phyloP scores from a whole-genome alignment of 2,797 vertebrate species.

The Micrastur ruficollis region DNA sequence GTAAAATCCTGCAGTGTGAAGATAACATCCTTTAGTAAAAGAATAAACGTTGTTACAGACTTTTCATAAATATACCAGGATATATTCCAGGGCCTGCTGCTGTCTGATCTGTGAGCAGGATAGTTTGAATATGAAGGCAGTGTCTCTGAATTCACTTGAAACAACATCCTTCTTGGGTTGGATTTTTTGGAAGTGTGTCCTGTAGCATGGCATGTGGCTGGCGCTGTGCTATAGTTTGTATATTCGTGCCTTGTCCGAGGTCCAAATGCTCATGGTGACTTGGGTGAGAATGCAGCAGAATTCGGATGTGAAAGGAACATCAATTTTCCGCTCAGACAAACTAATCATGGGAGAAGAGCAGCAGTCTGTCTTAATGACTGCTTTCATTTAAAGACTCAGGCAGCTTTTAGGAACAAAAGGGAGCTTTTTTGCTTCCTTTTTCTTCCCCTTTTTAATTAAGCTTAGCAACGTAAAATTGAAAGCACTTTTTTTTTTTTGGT shows the following conservation, averaged over 20 bases:
- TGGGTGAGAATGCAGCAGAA: neutral
- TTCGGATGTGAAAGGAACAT: neutral
- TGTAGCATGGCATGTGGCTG: fast-evolving
- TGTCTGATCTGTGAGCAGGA: neutral
- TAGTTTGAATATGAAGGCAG: neutral
- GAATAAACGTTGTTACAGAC: neutral
- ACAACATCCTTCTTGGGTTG: neutral
- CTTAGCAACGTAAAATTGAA: neutral
- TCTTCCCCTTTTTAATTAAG: neutral
- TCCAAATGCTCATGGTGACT: neutral
- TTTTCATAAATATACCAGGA: neutral
- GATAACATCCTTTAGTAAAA: constrained; percentile 7
- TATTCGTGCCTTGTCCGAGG: neutral
- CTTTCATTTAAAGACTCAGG: neutral
- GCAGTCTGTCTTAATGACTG: neutral
- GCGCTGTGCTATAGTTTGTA: neutral
- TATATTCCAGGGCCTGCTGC: neutral
- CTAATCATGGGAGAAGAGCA: neutral
- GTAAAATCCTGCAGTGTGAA: neutral
- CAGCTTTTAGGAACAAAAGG: neutral
- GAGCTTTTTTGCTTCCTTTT: neutral
- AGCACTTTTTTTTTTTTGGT: neutral
- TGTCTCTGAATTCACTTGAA: neutral
- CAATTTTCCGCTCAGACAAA: neutral
- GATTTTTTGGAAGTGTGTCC: neutral